A percentile compares a stretch with the other conserved stretches of the same genome.
phyloP scores from a whole-genome alignment of 2,113 vertebrate species.

The Bolborhynchus lineola region DNA sequence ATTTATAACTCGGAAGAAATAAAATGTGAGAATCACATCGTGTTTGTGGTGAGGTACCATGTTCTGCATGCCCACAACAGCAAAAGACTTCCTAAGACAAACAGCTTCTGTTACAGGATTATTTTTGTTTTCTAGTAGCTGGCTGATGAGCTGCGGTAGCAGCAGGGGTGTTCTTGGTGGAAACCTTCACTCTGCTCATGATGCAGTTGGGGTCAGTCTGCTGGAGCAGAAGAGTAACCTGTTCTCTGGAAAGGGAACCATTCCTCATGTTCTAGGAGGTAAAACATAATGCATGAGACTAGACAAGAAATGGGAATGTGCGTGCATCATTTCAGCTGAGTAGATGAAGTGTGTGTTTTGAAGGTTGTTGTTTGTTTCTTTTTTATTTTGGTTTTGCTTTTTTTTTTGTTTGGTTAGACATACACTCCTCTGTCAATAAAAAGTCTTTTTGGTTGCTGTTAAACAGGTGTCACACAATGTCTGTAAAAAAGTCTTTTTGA shows the following conservation, averaged over 20 bases:
- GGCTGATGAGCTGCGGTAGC: neutral
- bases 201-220: neutral
- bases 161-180: neutral
- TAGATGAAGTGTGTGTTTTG: neutral
- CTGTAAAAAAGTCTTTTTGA: neutral
- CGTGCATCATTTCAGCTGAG: neutral
- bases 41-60: neutral
- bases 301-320: neutral
- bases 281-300: neutral
- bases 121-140: neutral
- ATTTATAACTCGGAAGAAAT: neutral
- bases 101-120: neutral
- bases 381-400: neutral
- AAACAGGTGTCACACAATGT: neutral
- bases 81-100: neutral
- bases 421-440: neutral
- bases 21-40: neutral
- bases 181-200: neutral
- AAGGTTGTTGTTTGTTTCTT: neutral
- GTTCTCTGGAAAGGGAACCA: neutral
- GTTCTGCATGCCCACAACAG: neutral
- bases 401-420: neutral
- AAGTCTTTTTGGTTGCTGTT: neutral
- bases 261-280: neutral
- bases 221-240: neutral